phyloP scores from a whole-genome alignment of 2,888 invertebrate genomes.

The Buathra laborator region DNA sequence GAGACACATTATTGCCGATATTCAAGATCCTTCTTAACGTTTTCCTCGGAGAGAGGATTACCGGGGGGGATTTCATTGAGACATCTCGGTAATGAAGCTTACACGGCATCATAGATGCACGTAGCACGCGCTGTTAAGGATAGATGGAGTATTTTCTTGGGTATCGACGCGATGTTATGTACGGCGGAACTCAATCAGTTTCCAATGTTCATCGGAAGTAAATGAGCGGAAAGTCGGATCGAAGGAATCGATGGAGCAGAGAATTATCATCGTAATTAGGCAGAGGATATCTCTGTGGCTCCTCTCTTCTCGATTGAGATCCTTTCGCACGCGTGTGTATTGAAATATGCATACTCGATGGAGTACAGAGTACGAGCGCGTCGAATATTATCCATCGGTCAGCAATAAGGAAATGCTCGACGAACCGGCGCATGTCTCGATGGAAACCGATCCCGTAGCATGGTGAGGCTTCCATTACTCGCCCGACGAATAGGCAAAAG shows the following conservation, averaged over 20 bases:
- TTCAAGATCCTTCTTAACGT: constrained; percentile 59
- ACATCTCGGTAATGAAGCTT: constrained; percentile 60
- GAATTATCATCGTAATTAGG: constrained; percentile 45
- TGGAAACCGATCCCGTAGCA: constrained; percentile 44
- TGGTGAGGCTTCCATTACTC: constrained; percentile 45
- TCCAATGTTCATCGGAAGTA: constrained; percentile 33
- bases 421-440: constrained; percentile 52
- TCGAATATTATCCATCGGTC: constrained; percentile 70
- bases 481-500: constrained; percentile 44
- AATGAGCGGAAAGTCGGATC: constrained; percentile 11
- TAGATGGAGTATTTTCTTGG: not conserved
- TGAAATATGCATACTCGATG: constrained; percentile 20
- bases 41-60: constrained; percentile 53
- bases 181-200: constrained; percentile 8
- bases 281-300: not conserved
- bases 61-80: constrained; percentile 63
- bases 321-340: constrained; percentile 23
- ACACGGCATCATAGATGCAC: constrained; percentile 18
- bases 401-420: constrained; percentile 82
- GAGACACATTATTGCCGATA: constrained; percentile 62
- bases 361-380: constrained; percentile 53
- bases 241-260: constrained; percentile 12
- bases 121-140: too few species aligned
- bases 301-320: not conserved
- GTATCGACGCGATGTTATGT: not conserved